Percentiles rank a stretch among this genome's conserved stretches.
phyloP scores from a whole-genome alignment of 2,797 vertebrate genomes.

The Tamandua tetradactyla region DNA sequence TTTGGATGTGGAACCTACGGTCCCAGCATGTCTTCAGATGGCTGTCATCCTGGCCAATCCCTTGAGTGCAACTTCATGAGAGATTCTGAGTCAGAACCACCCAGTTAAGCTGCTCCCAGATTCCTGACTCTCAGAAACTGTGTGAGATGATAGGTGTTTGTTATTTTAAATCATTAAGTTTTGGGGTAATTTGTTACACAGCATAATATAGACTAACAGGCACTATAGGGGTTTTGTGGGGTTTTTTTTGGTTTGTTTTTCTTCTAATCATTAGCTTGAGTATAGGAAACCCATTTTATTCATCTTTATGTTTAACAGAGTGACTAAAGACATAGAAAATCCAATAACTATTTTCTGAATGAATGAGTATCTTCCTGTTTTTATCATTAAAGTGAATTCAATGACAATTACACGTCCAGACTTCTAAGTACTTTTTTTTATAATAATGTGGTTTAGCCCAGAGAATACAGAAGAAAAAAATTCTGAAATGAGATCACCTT shows the following conservation, averaged over 20 bases:
- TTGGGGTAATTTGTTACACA: neutral
- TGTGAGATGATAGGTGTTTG: neutral
- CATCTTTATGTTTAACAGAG: neutral
- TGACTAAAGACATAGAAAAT: neutral
- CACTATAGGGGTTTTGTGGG: neutral
- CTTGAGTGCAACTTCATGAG: neutral
- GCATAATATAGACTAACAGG: neutral
- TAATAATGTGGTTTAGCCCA: slow-evolving; percentile 69
- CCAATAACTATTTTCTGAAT: slow-evolving; percentile 73
- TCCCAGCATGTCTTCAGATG: neutral
- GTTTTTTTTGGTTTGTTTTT: neutral
- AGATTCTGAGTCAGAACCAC: neutral
- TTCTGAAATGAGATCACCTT: slow-evolving; percentile 73
- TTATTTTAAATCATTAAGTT: neutral
- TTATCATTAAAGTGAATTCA: slow-evolving; percentile 75
- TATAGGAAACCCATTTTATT: neutral
- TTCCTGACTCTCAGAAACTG: neutral
- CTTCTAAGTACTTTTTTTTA: slow-evolving; percentile 70
- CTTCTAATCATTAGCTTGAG: neutral
- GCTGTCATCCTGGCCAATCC: neutral
- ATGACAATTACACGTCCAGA: slow-evolving; percentile 71
- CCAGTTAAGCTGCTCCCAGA: neutral
- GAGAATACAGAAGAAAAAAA: slow-evolving; percentile 50
- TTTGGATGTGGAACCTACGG: neutral
- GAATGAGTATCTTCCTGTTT: slow-evolving; percentile 70